These are phyloP conservation scores for Mastomys coucha DNA, from an alignment of 2,113 vertebrate genomes.

Conservation along the genomic window DNA sequence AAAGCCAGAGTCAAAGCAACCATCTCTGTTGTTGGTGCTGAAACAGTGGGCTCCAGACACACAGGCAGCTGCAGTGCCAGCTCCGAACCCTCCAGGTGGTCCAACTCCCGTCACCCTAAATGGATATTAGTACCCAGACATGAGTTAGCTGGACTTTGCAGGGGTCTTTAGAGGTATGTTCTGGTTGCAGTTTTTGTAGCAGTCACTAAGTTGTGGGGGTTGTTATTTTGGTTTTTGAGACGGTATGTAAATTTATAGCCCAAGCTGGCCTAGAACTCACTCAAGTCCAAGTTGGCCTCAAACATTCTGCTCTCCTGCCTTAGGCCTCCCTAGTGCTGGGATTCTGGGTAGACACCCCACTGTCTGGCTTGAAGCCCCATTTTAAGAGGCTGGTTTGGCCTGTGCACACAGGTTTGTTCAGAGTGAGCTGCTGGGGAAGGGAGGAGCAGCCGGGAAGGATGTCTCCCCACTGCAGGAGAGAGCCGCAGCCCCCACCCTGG, in stretches of 20 bases:
- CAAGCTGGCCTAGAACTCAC: background rate
- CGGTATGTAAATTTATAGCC: background rate
- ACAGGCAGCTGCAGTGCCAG: too few relatives aligned
- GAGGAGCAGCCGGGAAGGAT: too few relatives aligned
- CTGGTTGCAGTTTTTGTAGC: background rate
- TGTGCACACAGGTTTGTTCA: background rate
- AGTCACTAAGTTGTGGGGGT: background rate
- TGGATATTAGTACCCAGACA: background rate
- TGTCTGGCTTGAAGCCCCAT: background rate
- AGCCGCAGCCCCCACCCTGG: background rate
- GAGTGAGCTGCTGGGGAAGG: background rate
- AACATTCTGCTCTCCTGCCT: background rate
- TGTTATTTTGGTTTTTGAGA: background rate
- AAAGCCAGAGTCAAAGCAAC: background rate
- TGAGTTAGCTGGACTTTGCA: background rate
- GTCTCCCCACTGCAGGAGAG: too few relatives aligned
- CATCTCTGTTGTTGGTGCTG: background rate
- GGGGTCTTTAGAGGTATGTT: background rate
- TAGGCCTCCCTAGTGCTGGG: background rate
- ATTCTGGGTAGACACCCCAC: background rate
- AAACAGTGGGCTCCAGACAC: background rate
- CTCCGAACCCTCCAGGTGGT: background rate
- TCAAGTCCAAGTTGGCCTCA: background rate
- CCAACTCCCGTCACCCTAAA: background rate
- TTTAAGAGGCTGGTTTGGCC: background rate